Percentiles rank a stretch among this genome's conserved stretches.
phyloP scores from a whole-genome alignment of 2,888 invertebrate genomes.

The Apodemia mormo region DNA sequence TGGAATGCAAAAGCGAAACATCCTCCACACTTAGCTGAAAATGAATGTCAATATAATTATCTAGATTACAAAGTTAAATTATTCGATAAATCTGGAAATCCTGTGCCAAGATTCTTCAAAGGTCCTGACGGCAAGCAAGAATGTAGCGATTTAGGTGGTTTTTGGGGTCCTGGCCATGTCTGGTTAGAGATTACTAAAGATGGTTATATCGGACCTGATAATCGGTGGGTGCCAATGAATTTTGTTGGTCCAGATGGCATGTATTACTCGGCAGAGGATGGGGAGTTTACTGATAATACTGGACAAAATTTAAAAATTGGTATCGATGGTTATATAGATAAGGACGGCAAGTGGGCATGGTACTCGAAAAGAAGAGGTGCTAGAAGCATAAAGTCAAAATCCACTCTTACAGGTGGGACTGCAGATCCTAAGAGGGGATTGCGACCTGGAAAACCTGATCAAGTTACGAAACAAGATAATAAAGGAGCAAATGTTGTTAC shows the following conservation, averaged over 20 bases:
- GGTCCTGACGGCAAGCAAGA: conserved; percentile 68
- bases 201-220: conserved; percentile 69
- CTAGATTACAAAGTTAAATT: conserved; percentile 72
- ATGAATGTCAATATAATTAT: conserved; percentile 64
- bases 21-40: conserved; percentile 48
- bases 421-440: conserved; percentile 26
- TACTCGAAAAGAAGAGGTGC: conserved; percentile 49
- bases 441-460: conserved; percentile 23
- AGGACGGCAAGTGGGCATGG: conserved; percentile 67
- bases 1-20: conserved; percentile 68
- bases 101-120: conserved; percentile 65
- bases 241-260: conserved; percentile 71
- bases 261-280: conserved; percentile 67
- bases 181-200: conserved; percentile 75
- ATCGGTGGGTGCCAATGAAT: conserved; percentile 69
- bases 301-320: conserved; percentile 60
- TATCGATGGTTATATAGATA: conserved; percentile 68
- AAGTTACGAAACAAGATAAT: conserved; percentile 35
- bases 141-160: conserved; percentile 74
- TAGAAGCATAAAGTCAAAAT: conserved; percentile 46
- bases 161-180: conserved; percentile 58
- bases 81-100: conserved; percentile 66
- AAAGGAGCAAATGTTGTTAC: conserved; percentile 33
- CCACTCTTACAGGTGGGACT: conserved; percentile 43
- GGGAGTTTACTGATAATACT: conserved; percentile 55